phyloP scores from a whole-genome alignment of 2,113 vertebrate genomes.

The Tachuris rubrigastra region DNA sequence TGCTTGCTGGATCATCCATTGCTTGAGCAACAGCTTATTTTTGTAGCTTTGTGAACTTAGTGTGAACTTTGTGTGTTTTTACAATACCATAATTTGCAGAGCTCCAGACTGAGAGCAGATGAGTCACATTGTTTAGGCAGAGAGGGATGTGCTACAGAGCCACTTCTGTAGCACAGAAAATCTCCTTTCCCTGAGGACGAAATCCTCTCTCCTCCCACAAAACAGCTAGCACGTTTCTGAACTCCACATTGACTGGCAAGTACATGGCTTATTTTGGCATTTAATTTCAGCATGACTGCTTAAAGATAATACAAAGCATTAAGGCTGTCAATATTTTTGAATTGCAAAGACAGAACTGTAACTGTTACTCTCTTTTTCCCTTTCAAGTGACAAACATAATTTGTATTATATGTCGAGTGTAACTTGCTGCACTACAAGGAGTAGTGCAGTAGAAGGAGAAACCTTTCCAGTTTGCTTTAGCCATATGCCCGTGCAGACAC shows the following conservation, averaged over 20 bases:
- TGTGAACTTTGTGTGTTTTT: constrained; percentile 63
- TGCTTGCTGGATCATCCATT: neutral
- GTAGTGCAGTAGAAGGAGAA: neutral
- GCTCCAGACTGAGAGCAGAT: constrained; percentile 63
- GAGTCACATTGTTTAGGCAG: constrained; percentile 62
- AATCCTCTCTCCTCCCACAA: constrained; percentile 53
- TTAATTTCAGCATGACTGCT: constrained; percentile 50
- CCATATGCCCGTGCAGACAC: neutral
- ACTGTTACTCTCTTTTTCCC: constrained; percentile 27
- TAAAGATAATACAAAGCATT: constrained; percentile 49
- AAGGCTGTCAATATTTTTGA: constrained; percentile 53
- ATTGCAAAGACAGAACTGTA: constrained; percentile 35
- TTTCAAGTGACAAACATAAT: constrained; percentile 38
- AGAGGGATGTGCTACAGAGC: constrained; percentile 44
- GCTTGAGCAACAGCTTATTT: constrained; percentile 34
- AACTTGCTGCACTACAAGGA: too few relatives aligned
- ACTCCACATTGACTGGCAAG: constrained; percentile 28
- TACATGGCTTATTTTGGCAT: constrained; percentile 48
- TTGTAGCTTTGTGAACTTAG: constrained; percentile 58
- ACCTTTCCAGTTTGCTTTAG: neutral
- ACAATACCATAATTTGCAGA: constrained; percentile 53
- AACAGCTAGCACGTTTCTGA: constrained; percentile 26
- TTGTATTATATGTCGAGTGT: neutral
- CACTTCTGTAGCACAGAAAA: constrained; percentile 43
- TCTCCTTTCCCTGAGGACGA: constrained; percentile 38